These are phyloP conservation scores for Phytoseiulus persimilis DNA, from an alignment of 2,888 invertebrate species.

Conservation along the genomic window DNA sequence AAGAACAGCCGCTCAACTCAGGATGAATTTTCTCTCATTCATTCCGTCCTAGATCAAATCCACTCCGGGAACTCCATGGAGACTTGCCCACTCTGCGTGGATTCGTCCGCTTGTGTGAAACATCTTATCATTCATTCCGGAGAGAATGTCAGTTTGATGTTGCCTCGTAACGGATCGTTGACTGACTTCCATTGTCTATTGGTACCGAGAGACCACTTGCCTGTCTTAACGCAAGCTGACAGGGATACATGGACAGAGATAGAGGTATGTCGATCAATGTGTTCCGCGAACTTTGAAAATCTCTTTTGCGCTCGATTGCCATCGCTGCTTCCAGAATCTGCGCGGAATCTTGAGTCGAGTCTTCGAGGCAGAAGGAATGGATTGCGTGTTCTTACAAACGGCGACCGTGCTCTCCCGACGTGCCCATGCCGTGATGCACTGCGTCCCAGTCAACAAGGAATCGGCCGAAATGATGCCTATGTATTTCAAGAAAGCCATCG, in stretches of 20 bases:
- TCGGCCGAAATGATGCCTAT: constrained; percentile 81
- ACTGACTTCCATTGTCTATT: constrained; percentile 75
- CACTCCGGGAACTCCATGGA: constrained; percentile 60
- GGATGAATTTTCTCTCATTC: background rate
- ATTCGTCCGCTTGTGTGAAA: constrained; percentile 68
- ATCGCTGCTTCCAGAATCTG: constrained; percentile 56
- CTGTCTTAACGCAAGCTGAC: constrained; percentile 73
- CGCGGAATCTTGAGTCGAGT: constrained; percentile 68
- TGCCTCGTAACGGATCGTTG: constrained; percentile 72
- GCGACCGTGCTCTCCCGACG: constrained; percentile 61
- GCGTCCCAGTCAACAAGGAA: constrained; percentile 74
- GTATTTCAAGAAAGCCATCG: constrained; percentile 93
- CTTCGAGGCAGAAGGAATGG: constrained; percentile 63
- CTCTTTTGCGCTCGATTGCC: background rate
- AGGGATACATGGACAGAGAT: constrained; percentile 91
- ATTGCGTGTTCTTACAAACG: constrained; percentile 83
- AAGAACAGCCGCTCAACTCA: background rate
- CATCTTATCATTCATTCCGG: constrained; percentile 75
- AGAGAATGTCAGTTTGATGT: constrained; percentile 65
- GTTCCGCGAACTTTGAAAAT: too few relatives aligned
- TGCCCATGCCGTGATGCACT: constrained; percentile 79
- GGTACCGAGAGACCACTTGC: constrained; percentile 69
- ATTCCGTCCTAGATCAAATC: constrained; percentile 58
- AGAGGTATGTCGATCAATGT: constrained; percentile 57
- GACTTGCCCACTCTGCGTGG: constrained; percentile 70